phyloP scores from a whole-genome alignment of 1,140 invertebrate species.

The Adoxophyes honmai region DNA sequence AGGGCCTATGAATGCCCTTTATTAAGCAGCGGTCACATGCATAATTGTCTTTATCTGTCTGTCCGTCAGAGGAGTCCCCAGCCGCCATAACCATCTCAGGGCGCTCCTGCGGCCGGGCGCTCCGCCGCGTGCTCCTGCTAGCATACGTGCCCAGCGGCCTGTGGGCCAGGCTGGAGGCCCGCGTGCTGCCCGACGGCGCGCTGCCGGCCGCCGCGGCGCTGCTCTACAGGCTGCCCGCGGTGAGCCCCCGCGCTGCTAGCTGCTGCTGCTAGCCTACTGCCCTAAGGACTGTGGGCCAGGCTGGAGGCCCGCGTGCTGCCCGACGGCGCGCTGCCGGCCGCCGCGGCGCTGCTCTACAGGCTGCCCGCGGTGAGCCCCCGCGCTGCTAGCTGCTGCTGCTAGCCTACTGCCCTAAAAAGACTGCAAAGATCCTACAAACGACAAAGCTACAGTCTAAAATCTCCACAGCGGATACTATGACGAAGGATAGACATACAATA shows the following conservation, averaged over 20 bases:
- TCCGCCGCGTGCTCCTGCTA: conserved; percentile 88
- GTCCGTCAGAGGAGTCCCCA: conserved; percentile 20
- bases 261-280: conserved; percentile 96
- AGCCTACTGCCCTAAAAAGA: conserved; percentile 97
- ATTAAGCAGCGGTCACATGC: no score
- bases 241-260: conserved; percentile 29
- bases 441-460: no score
- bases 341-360: conserved; percentile 84
- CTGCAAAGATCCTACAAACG: no score
- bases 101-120: conserved; percentile 77
- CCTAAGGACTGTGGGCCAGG: conserved; percentile 98
- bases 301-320: conserved; percentile 94
- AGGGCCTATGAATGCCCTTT: no score
- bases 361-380: conserved; percentile 76
- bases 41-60: no score
- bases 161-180: conserved; percentile 95
- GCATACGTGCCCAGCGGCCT: conserved; percentile 99
- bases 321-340: conserved; percentile 91
- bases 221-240: conserved; percentile 82
- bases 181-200: conserved; percentile 93
- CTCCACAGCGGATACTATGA: no score
- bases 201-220: conserved; percentile 88
- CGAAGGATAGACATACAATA: no score
- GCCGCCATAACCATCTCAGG: conserved; percentile 44
- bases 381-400: conserved; percentile 82